A percentile compares a stretch with the other conserved stretches of the same genome.
Conservation (phyloP, 2,888 invertebrate species). For the Drosophila gaucha region DNA sequence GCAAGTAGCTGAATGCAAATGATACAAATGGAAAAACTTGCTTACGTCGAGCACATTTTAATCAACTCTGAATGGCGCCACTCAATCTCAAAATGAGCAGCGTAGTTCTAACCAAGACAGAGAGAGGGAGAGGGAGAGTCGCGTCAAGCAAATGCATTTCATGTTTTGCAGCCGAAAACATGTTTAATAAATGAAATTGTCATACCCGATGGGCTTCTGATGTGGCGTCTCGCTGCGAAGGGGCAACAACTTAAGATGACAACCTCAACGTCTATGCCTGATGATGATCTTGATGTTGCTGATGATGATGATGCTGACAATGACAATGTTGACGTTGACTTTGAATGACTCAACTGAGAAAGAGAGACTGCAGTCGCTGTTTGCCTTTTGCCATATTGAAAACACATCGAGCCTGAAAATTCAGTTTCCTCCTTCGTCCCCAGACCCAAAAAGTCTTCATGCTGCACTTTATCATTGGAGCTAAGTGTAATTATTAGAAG, state of each 20-base stretch:
- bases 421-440: constrained; percentile 30
- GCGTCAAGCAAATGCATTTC: background rate
- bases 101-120: constrained; percentile 3
- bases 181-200: constrained; percentile 77
- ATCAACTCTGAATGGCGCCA: constrained; percentile 25
- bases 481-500: constrained; percentile 58
- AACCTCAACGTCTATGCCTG: constrained; percentile 24
- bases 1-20: constrained; percentile 4
- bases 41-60: constrained; percentile 23
- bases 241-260: constrained; percentile 36
- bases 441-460: background rate
- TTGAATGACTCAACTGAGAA: constrained; percentile 72
- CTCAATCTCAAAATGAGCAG: constrained; percentile 28
- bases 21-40: constrained; percentile 9
- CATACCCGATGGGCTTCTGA: constrained; percentile 60
- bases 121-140: background rate
- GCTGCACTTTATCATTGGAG: constrained; percentile 41
- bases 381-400: constrained; percentile 28
- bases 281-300: constrained; percentile 1
- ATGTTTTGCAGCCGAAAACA: constrained; percentile 35
- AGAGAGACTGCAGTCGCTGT: constrained; percentile 6
- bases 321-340: constrained; percentile 59
- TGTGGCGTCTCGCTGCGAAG: constrained; percentile 14
- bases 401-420: constrained; percentile 41
- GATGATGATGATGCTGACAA: constrained; percentile 52